Conservation (phyloP, 2,113 vertebrate genomes). For the Tragelaphus imberbis region DNA sequence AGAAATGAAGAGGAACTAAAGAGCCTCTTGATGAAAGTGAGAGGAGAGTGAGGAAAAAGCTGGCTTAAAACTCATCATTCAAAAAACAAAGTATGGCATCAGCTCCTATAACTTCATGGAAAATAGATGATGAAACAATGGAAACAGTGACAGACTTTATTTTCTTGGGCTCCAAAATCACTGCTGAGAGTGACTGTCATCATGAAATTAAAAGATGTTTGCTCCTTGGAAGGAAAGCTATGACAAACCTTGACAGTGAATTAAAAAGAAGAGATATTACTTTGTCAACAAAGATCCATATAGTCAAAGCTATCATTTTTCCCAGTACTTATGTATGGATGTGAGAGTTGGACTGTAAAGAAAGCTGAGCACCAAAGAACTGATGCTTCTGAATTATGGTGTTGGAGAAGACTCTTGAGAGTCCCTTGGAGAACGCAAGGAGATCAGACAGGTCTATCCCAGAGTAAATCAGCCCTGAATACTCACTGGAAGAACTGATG, state of each 20-base stretch:
- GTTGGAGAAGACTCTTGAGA: background rate
- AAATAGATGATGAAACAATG: background rate
- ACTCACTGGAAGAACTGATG: background rate
- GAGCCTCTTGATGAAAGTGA: background rate
- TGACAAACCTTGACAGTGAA: background rate
- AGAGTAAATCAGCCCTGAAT: background rate
- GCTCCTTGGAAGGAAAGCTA: background rate
- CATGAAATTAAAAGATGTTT: background rate
- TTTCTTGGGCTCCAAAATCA: background rate
- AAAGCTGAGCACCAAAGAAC: background rate
- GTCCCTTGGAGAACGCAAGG: background rate
- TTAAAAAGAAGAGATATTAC: background rate
- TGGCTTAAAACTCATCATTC: background rate
- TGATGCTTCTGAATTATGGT: background rate
- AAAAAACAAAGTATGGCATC: background rate
- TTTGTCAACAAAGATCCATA: background rate
- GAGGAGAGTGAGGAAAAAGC: background rate
- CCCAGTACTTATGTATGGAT: background rate
- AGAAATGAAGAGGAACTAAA: background rate
- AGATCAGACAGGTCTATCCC: background rate
- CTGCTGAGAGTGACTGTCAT: background rate
- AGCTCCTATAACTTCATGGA: background rate
- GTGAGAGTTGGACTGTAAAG: background rate
- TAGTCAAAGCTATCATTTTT: background rate
- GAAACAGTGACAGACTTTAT: background rate